Evolutionary conservation across 2,888 invertebrate genomes (phyloP), one percentile per base, ranked within the genome.

Genomic region (Teleiodes luculella): DNA sequence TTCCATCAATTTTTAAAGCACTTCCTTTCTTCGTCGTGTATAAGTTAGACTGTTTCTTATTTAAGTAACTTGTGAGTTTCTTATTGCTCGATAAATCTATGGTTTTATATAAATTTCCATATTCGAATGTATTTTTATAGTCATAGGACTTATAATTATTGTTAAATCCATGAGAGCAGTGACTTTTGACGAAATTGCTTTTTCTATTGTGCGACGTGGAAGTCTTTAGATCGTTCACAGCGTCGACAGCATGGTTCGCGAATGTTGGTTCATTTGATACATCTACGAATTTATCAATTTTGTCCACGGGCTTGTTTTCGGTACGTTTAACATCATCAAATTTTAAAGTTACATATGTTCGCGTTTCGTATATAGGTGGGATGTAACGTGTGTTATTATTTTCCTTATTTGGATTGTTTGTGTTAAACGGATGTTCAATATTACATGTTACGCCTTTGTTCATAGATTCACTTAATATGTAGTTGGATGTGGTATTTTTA

Each of bases 401-500:
- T 16, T 41, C 39, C 18, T 10, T 41, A 41, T 11, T 41, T 18
- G 1, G 18, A 2, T 20, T 11, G 4, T 11, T 41, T 41, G 3
- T 20, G 11, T 2, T 0, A 11, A 18, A 20, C 18, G 18, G 11
- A 18, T 41, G 3, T 1, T 3, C 39, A 18, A 41, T 0, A 11
- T 41, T 11, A 20, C 10, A 41, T 11, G 11, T 11, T 18, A 10
- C 18, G 7, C 10, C 39, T 11, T 47, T 47, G 46, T 16, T 30
- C 11, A 33, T 1, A 5, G 33, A 16, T 31, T 47, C 31, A 1
- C 14, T 18, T 41, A 31, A 33, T 16, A 2, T 14, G 13, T 14
- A 30, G 13, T 65, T 68, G 13, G 63, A 62, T n/a, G 57, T 33
- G 20, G 55, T 56, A 37, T 52, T 55, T 50, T 53, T 58, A 16